phyloP scores from a whole-genome alignment of 2,888 invertebrate species.

The Meandrusa payeni region DNA sequence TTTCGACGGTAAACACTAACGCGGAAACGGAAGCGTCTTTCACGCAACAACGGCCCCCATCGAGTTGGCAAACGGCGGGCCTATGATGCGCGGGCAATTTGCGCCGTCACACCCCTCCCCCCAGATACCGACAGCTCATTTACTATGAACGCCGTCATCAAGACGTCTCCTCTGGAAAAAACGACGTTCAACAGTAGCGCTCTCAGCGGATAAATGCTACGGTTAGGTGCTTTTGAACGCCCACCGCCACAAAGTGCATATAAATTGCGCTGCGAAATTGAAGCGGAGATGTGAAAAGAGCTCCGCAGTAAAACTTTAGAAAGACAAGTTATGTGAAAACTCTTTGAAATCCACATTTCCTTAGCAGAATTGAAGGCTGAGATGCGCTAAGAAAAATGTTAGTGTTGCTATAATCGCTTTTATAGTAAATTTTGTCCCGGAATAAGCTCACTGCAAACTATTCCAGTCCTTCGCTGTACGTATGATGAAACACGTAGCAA shows the following conservation, averaged over 20 bases:
- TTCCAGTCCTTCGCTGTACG: no score
- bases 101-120: slow-evolving; percentile 62
- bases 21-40: slow-evolving; percentile 68
- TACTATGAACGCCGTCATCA: slow-evolving; percentile 79
- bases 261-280: slow-evolving; percentile 75
- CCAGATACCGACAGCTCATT: slow-evolving; percentile 76
- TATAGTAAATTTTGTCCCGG: no score
- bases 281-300: slow-evolving; percentile 69
- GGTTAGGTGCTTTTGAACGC: slow-evolving; percentile 63
- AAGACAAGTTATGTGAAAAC: slow-evolving; percentile 58
- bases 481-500: no score
- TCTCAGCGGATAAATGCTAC: slow-evolving; percentile 63
- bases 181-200: slow-evolving; percentile 69
- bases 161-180: slow-evolving; percentile 74
- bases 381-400: slow-evolving; percentile 13
- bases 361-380: slow-evolving; percentile 35
- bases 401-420: slow-evolving; percentile 15
- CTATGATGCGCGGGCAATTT: slow-evolving; percentile 72
- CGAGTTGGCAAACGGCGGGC: slow-evolving; percentile 61
- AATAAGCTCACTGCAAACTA: no score
- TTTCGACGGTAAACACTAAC: slow-evolving; percentile 72
- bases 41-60: slow-evolving; percentile 55
- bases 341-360: slow-evolving; percentile 51
- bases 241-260: slow-evolving; percentile 76
- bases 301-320: slow-evolving; percentile 55